Conservation (phyloP, 2,113 vertebrate species). For the Ia io region DNA sequence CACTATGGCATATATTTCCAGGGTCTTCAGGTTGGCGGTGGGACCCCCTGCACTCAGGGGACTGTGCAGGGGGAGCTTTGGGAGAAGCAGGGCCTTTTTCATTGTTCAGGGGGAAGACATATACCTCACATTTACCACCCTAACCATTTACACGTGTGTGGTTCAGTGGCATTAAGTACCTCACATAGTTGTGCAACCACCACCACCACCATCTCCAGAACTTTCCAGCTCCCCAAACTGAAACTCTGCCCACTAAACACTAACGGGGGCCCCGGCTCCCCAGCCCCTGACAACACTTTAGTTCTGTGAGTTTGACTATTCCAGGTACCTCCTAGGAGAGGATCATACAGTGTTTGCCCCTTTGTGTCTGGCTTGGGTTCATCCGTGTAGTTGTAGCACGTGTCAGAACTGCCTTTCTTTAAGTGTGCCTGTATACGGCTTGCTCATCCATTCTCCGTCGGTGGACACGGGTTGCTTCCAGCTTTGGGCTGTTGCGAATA, state of each 20-base stretch:
- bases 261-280: too few relatives aligned
- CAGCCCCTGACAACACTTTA: not conserved
- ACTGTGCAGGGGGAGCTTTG: too few relatives aligned
- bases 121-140: too few relatives aligned
- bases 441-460: not conserved
- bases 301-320: not conserved
- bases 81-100: not conserved
- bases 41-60: not conserved
- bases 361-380: not conserved
- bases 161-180: not conserved
- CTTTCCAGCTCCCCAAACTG: not conserved
- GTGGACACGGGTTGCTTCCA: not conserved
- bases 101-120: not conserved
- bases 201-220: not conserved
- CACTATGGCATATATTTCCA: not conserved
- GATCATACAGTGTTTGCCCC: not conserved
- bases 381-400: accelerated
- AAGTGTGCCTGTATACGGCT: accelerated
- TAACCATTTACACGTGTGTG: not conserved
- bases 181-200: accelerated
- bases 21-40: not conserved
- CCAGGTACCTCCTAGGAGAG: too few relatives aligned
- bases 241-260: not conserved
- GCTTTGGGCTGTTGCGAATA: not conserved
- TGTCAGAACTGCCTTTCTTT: not conserved